Percentiles rank a stretch among this genome's conserved stretches.
phyloP scores from a whole-genome alignment of 2,888 invertebrate species.

The Chaetogeoica ovagalla region DNA sequence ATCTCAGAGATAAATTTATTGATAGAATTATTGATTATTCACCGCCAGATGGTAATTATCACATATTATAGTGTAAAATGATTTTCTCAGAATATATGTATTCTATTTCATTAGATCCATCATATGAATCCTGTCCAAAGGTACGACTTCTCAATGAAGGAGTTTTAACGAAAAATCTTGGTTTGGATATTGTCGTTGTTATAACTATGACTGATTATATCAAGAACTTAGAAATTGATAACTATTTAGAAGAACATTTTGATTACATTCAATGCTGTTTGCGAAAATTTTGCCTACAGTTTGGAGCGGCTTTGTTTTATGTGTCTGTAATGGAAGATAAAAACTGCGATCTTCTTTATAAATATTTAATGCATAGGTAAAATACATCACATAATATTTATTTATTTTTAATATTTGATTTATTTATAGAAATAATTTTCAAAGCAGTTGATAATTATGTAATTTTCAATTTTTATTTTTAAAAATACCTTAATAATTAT shows the following conservation, averaged over 20 bases:
- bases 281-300: conserved; percentile 91
- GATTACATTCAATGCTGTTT: conserved; percentile 99
- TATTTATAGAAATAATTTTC: neutral
- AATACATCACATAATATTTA: neutral
- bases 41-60: conserved; percentile 25
- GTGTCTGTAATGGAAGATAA: conserved; percentile 98
- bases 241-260: conserved; percentile 95
- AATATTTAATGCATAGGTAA: conserved; percentile 84
- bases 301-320: conserved; percentile 94
- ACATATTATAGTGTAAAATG: neutral
- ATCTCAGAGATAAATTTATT: conserved; percentile 43
- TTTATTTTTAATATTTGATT: neutral
- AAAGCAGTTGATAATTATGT: neutral
- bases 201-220: conserved; percentile 99
- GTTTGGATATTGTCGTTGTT: conserved; percentile 94
- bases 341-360: conserved; percentile 96
- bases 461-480: neutral
- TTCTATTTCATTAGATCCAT: conserved; percentile 17
- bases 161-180: conserved; percentile 88
- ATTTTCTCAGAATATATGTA: conserved; percentile 2
- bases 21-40: conserved; percentile 45
- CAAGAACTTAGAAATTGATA: conserved; percentile 92
- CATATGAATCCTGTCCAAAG: conserved; percentile 29
- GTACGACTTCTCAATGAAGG: conserved; percentile 76
- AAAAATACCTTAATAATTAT: too few relatives aligned